Evolutionary conservation across 2,888 invertebrate species (phyloP).

Genomic region (Trypoxylon attenuatum): DNA sequence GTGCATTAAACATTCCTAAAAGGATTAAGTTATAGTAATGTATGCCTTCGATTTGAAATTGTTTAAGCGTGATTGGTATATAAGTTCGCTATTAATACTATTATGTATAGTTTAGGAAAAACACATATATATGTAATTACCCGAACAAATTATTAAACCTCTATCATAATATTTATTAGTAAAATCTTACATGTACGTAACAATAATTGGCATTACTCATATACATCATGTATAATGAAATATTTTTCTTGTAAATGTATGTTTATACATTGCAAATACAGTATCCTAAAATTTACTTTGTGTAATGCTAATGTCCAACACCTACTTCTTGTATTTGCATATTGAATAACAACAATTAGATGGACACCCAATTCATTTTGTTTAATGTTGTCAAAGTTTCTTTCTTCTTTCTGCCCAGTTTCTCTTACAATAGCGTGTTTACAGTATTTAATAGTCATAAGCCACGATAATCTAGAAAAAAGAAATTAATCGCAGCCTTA

Average conservation of each 20-base stretch:
- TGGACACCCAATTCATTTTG: slow-evolving; percentile 21
- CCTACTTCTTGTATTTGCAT: slow-evolving; percentile 26
- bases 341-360: slow-evolving; percentile 26
- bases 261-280: slow-evolving; percentile 38
- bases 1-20: slow-evolving; percentile 14
- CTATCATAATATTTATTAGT: slow-evolving; percentile 54
- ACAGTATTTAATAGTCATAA: slow-evolving; percentile 13
- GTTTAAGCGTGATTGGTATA: too few relatives aligned
- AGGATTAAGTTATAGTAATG: slow-evolving; percentile 11
- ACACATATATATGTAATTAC: slow-evolving; percentile 18
- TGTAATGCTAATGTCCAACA: slow-evolving; percentile 44
- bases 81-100: too few relatives aligned
- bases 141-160: slow-evolving; percentile 34
- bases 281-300: slow-evolving; percentile 49
- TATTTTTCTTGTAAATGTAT: slow-evolving; percentile 49
- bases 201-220: slow-evolving; percentile 52
- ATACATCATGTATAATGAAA: slow-evolving; percentile 50
- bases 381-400: slow-evolving; percentile 24
- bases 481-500: slow-evolving; percentile 38
- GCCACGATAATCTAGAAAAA: slow-evolving; percentile 18
- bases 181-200: slow-evolving; percentile 53
- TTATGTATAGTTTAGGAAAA: too few relatives aligned
- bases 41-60: too few relatives aligned
- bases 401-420: slow-evolving; percentile 16
- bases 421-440: too few relatives aligned